These are phyloP conservation scores for Aleiodes testaceus DNA, from an alignment of 2,888 invertebrate species.

Conservation along the genomic window DNA sequence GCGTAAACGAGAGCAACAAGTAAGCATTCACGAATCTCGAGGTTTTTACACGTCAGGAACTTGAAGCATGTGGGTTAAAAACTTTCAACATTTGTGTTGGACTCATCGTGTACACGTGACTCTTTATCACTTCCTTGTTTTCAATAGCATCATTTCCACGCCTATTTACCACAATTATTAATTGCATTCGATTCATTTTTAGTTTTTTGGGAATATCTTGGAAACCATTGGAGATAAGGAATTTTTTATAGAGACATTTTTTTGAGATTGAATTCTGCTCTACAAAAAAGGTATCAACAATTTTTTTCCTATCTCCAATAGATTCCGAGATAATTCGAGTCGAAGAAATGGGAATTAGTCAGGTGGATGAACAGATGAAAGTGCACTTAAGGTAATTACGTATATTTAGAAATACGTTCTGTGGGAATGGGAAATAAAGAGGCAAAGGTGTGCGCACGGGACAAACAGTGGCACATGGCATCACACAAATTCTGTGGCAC, in stretches of 20 bases:
- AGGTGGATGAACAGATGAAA: slow-evolving; percentile 2
- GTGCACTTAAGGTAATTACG: background rate
- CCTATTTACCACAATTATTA: background rate
- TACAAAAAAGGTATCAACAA: too few species aligned
- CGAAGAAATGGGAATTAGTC: too few species aligned
- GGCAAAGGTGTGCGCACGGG: slow-evolving; percentile 17
- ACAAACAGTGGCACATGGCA: slow-evolving; percentile 32
- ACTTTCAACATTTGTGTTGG: slow-evolving; percentile 4
- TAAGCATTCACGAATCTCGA: slow-evolving; percentile 43
- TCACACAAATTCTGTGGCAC: slow-evolving; percentile 20
- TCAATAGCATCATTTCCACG: slow-evolving; percentile 2
- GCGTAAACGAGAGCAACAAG: slow-evolving; percentile 54
- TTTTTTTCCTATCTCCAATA: too few species aligned
- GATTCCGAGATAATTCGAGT: too few species aligned
- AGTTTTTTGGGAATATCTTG: too few species aligned
- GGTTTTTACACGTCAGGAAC: slow-evolving; percentile 63
- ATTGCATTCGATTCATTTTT: too few species aligned
- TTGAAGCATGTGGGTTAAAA: slow-evolving; percentile 53
- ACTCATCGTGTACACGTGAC: slow-evolving; percentile 21
- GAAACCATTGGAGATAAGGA: too few species aligned
- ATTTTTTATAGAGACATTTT: too few species aligned
- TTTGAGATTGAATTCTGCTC: too few species aligned
- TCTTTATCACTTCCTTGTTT: background rate
- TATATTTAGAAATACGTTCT: background rate
- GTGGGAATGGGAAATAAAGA: slow-evolving; percentile 11